Percentiles rank a stretch among this genome's conserved stretches.
Conservation (phyloP, 2,888 invertebrate species). For the Caenorhabditis sinica region DNA sequence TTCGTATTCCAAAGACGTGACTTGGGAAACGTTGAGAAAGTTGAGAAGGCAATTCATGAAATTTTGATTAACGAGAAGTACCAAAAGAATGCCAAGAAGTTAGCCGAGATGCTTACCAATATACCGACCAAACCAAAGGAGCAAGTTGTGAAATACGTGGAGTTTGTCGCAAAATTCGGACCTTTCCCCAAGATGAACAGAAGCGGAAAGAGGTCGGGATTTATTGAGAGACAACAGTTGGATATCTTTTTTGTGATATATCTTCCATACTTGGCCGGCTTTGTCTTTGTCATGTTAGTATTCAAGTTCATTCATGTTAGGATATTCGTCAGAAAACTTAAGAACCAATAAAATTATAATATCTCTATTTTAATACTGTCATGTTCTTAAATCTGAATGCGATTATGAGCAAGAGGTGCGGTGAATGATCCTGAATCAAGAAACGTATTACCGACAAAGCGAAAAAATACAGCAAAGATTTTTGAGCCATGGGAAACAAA, state of each 20-base stretch:
- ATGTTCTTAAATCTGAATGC: no score
- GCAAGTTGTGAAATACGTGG: constrained; percentile 35
- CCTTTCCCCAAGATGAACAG: constrained; percentile 56
- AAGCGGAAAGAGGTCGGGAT: constrained; percentile 12
- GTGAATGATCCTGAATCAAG: no score
- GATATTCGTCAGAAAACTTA: no score
- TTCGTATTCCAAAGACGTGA: constrained; percentile 39
- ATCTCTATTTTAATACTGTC: no score
- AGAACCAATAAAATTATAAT: no score
- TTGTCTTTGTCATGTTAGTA: no score
- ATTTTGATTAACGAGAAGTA: constrained; percentile 29
- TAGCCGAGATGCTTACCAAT: constrained; percentile 37
- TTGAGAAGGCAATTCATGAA: constrained; percentile 21
- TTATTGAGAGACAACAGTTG: constrained; percentile 17
- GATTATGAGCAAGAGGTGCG: no score
- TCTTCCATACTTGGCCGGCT: no score
- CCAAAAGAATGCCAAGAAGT: constrained; percentile 13
- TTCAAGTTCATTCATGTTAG: no score
- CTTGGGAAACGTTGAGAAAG: constrained; percentile 24
- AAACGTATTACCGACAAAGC: no score
- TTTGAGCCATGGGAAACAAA: no score
- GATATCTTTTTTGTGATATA: constrained; percentile 15
- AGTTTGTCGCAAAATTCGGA: constrained; percentile 53
- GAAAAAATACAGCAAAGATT: no score
- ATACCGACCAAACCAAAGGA: constrained; percentile 52